These are phyloP conservation scores for Damaliscus lunatus DNA, from an alignment of 2,113 vertebrate genomes.

Conservation along the genomic window DNA sequence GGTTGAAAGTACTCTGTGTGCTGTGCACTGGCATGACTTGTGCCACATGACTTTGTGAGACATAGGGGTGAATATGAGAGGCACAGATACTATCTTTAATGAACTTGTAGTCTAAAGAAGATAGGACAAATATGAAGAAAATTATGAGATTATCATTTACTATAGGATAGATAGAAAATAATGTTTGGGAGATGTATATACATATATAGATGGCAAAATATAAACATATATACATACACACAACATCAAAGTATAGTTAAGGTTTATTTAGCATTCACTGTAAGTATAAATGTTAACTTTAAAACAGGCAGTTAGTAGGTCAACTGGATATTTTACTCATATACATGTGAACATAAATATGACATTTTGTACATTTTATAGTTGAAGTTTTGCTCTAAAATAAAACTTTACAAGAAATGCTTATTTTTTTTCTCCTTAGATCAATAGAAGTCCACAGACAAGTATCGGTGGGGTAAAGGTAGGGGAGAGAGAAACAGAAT, in stretches of 20 bases:
- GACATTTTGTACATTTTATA: neutral
- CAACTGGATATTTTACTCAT: neutral
- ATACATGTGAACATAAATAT: neutral
- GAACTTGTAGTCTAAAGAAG: neutral
- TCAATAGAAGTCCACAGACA: neutral
- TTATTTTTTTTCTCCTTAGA: neutral
- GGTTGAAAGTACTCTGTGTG: neutral
- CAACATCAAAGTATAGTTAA: neutral
- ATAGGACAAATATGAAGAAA: neutral
- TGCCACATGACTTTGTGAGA: too few relatives aligned
- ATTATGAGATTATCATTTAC: neutral
- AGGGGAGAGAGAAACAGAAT: neutral
- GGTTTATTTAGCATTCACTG: neutral
- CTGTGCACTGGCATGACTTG: neutral
- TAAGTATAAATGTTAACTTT: conserved; percentile 8
- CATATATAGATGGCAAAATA: neutral
- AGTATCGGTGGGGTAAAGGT: neutral
- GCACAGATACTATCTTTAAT: neutral
- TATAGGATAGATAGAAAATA: neutral
- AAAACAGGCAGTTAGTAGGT: neutral
- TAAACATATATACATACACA: neutral
- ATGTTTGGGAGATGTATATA: too few relatives aligned
- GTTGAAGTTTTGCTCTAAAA: neutral
- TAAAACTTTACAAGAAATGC: neutral
- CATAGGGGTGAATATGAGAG: neutral